Evolutionary conservation across 2,113 vertebrate genomes (phyloP), one percentile per base, ranked within the genome.

Genomic region (Catharus minimus): DNA sequence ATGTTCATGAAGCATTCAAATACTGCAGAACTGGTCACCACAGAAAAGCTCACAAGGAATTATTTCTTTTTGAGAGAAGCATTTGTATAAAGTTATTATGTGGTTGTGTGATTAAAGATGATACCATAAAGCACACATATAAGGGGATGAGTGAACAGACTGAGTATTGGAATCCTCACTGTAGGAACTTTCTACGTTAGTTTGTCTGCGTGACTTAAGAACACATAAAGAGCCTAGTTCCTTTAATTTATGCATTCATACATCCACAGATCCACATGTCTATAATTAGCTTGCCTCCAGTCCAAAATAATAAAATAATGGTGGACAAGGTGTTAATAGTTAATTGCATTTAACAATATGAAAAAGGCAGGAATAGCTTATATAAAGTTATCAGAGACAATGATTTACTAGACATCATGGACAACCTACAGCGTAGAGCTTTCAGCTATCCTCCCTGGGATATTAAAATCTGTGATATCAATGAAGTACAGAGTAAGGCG

Each of bases 321-420:
- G 74, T 52, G 52, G 36, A n/a, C 27, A 36, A 73, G 19, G 38
- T 7, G n/a, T 75, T 89, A 94, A 89, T 33, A 79, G 43, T 44
- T 90, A 76, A 92, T 85, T 93, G 43, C 47, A 84, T 79, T 79
- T 62, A 56, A 78, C 28, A 49, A 19, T 87, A 76, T 60, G n/a
- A 82, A 86, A 88, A 86, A 82, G 47, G 33, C 36, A 82, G 84
- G 44, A 93, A 87, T 87, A 89, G 24, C 44, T 93, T 90, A 60
- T 56, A 30, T 4, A 11, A 85, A 73, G 52, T 87, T 90, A 60
- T 77, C 3, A 9, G 57, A 81, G 58, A 60, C 53, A 85, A 32
- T 24, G 20, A 86, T 82, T 75, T 78, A 86, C 69, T 72, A 66
- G 36, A 28, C 23, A 5, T 65, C 61, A 28, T 17, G 11, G 30